These are phyloP conservation scores for Nannoperca obscura DNA, from an alignment of 2,797 vertebrate species.

Conservation along the genomic window DNA sequence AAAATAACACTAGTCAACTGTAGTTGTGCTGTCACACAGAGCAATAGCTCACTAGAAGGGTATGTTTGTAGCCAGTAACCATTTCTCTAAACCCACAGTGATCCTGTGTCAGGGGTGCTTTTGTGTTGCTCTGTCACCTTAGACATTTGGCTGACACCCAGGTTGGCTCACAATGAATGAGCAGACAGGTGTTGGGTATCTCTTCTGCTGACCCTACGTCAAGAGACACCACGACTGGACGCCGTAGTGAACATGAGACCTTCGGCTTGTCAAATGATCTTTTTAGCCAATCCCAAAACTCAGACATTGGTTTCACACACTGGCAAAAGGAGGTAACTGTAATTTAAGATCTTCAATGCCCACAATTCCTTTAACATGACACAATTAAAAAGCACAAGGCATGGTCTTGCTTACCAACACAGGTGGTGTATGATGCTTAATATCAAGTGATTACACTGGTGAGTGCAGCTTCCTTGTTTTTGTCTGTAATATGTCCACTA, in stretches of 20 bases:
- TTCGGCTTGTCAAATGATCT: neutral
- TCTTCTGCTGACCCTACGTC: neutral
- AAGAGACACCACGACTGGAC: neutral
- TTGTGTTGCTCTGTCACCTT: constrained; percentile 10
- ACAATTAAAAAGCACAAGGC: too few species aligned
- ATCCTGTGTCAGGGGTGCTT: neutral
- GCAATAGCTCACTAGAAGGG: neutral
- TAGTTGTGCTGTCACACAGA: neutral
- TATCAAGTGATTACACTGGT: neutral
- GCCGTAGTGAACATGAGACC: constrained; percentile 18
- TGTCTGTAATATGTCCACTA: neutral
- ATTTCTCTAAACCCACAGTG: neutral
- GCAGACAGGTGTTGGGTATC: constrained; percentile 5
- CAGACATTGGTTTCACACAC: neutral
- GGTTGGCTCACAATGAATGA: constrained; percentile 1
- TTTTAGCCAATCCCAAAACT: neutral
- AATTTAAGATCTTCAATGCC: neutral
- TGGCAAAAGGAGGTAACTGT: neutral
- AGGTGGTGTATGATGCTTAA: neutral
- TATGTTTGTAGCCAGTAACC: neutral
- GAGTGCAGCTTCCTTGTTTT: neutral
- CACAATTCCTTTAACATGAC: neutral
- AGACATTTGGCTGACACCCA: constrained; percentile 1
- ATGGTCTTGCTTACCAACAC: neutral
- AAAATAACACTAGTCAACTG: neutral